Percentiles rank a stretch among this genome's conserved stretches.
Conservation (phyloP, 1,140 invertebrate genomes). For the Apocrypta bakeri region DNA sequence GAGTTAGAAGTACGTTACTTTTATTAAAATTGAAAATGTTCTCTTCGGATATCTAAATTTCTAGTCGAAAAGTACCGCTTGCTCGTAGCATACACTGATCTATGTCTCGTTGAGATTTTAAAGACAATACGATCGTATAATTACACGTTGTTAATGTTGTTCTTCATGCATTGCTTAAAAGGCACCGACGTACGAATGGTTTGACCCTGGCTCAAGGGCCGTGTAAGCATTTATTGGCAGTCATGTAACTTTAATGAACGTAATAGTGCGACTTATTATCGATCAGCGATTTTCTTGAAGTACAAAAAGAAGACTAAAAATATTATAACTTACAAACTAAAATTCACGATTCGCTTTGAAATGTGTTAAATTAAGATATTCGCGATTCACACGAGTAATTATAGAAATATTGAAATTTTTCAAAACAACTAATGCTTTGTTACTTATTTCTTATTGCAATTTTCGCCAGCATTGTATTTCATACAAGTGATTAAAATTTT, state of each 20-base stretch:
- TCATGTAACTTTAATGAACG: constrained; percentile 21
- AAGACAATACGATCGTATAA: constrained; percentile 5
- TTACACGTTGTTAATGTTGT: background rate
- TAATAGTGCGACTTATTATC: constrained; percentile 4
- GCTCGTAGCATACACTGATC: constrained; percentile 41
- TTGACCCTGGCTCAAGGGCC: background rate
- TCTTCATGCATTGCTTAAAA: constrained; percentile 17
- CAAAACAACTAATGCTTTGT: constrained; percentile 10
- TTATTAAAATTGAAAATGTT: constrained; percentile 29
- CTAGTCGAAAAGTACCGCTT: constrained; percentile 48
- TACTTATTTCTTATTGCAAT: background rate
- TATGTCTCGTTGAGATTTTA: constrained; percentile 39
- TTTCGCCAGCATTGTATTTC: background rate
- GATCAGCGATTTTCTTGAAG: constrained; percentile 17
- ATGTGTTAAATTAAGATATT: background rate
- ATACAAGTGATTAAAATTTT: background rate
- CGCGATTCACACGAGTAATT: background rate
- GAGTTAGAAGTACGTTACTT: background rate
- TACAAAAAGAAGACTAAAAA: constrained; percentile 37
- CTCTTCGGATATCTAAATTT: constrained; percentile 17
- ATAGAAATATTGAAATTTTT: background rate
- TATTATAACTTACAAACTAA: constrained; percentile 35
- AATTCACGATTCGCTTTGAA: background rate
- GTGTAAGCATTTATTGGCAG: constrained; percentile 31
- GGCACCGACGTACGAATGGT: constrained; percentile 23